phyloP scores from a whole-genome alignment of 2,113 vertebrate genomes.

The Suncus etruscus region DNA sequence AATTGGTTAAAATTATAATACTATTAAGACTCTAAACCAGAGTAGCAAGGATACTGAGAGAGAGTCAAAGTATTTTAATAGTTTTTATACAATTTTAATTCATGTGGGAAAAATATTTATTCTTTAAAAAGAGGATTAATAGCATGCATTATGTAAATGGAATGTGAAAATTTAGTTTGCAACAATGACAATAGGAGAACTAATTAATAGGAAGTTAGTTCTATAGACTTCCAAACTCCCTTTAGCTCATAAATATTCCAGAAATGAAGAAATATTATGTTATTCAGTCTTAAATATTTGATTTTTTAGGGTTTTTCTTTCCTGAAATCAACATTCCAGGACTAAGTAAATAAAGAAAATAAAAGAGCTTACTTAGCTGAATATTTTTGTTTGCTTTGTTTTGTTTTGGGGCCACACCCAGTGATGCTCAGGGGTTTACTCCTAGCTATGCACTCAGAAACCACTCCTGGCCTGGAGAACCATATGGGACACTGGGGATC shows the following conservation, averaged over 20 bases:
- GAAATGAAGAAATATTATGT: neutral
- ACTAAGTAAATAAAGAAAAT: neutral
- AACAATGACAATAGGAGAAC: neutral
- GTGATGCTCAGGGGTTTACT: too few relatives aligned
- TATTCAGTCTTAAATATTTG: neutral
- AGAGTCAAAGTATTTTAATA: neutral
- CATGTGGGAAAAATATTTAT: neutral
- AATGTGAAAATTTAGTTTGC: constrained; percentile 28
- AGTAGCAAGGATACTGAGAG: neutral
- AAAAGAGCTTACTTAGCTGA: neutral
- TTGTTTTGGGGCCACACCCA: too few relatives aligned
- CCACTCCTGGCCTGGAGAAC: too few relatives aligned
- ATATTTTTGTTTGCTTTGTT: neutral
- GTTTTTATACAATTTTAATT: constrained; percentile 48
- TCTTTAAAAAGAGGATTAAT: neutral
- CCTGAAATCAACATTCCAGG: neutral
- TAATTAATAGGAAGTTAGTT: neutral
- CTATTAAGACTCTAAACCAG: neutral
- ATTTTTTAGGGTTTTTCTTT: neutral
- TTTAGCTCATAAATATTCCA: constrained; percentile 21
- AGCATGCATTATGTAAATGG: neutral
- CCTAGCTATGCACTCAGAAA: too few relatives aligned
- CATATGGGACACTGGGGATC: too few relatives aligned
- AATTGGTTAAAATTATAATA: constrained; percentile 20
- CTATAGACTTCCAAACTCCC: neutral